Evolutionary conservation across 2,797 vertebrate genomes (phyloP), one percentile per base, ranked within the genome.

Genomic region (Arctocebus calabarensis): DNA sequence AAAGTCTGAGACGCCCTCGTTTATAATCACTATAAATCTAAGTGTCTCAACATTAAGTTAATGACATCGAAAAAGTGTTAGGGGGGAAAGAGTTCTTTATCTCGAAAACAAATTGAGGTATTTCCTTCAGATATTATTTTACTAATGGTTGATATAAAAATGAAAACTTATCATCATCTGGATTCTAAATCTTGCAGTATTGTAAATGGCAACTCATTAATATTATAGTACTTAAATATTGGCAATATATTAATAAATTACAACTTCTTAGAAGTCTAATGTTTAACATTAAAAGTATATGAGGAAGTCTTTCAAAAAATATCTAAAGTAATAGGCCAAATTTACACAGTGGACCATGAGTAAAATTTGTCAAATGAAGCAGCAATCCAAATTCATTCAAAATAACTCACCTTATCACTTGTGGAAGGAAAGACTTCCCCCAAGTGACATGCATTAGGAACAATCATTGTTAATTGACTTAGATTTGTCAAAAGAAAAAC

Each of bases 391-490:
- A 3, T 94, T 74, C n/a, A 75, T 83, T 61, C 57, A 70, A 13
- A 71, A 94, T 79, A 43, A 74, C 13, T 94, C 34, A 87, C 25
- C 5, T 59, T 68, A n/a, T 34, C 62, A 57, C 48, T 57, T 91
- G 43, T 55, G 22, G 22, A 77, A 75, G 45, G 74, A 89, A 90
- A 82, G 43, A 74, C 34, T 81, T 43, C 57, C 32, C 94, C 20
- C 5, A 90, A n/a, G 17, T 59, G 64, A 68, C 22, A 68, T 9
- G 61, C 13, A 37, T 32, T 55, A 4, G 12, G 29, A 78, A 3
- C 11, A 45, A 73, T 57, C 22, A 93, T 34, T 96, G 84, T 90
- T 75, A 94, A 83, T 2, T 84, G 66, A 88, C 74, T 91, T 88
- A 68, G 59, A 40, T 8, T 84, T 89, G 34, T 81, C 92, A 81